phyloP scores from a whole-genome alignment of 1,140 invertebrate genomes.

The Hermatobates lingyangjiaoensis region DNA sequence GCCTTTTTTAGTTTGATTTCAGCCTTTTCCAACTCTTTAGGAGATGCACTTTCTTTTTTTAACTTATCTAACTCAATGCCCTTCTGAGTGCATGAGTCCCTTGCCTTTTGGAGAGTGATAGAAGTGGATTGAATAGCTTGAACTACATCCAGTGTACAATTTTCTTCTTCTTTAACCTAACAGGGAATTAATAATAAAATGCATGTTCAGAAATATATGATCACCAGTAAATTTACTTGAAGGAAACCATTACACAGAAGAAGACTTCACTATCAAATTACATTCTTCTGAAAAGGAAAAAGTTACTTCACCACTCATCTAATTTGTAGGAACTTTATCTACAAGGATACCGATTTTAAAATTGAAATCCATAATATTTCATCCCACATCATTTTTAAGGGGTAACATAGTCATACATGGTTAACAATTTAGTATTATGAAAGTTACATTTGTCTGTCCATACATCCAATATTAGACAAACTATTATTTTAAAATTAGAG shows the following conservation, averaged over 20 bases:
- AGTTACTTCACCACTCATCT: too few relatives aligned
- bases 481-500: too few relatives aligned
- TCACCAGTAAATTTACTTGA: not conserved
- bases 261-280: not conserved
- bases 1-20: slow-evolving; percentile 82
- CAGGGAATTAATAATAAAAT: slow-evolving; percentile 9
- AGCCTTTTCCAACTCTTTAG: slow-evolving; percentile 81
- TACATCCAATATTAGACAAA: too few relatives aligned
- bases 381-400: too few relatives aligned
- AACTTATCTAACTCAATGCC: slow-evolving; percentile 72
- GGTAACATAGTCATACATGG: too few relatives aligned
- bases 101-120: slow-evolving; percentile 66
- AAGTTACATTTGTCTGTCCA: too few relatives aligned
- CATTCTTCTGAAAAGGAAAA: too few relatives aligned
- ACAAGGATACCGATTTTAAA: too few relatives aligned
- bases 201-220: not conserved
- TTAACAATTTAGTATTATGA: too few relatives aligned
- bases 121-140: slow-evolving; percentile 75
- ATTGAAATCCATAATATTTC: too few relatives aligned
- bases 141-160: slow-evolving; percentile 72
- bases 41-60: slow-evolving; percentile 71
- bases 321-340: too few relatives aligned
- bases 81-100: slow-evolving; percentile 70
- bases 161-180: slow-evolving; percentile 82
- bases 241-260: not conserved